phyloP scores from a whole-genome alignment of 2,888 invertebrate species.

The Steromphala cineraria region DNA sequence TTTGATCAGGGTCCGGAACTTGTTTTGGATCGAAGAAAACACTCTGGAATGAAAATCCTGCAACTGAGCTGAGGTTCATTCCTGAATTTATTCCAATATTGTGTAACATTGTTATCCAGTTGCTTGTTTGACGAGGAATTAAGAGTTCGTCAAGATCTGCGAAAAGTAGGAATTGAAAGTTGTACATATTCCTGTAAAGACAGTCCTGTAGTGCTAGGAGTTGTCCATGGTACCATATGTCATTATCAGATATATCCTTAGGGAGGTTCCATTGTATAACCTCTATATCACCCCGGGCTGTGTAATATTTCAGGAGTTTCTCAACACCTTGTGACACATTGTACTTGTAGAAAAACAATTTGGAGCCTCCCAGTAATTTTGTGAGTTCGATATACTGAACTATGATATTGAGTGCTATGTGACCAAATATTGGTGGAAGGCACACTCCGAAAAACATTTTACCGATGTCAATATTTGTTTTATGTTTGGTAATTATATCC shows the following conservation, averaged over 20 bases:
- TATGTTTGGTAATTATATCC: neutral
- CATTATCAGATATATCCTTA: constrained; percentile 34
- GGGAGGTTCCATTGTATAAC: constrained; percentile 67
- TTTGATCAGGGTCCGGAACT: constrained; percentile 39
- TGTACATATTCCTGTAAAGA: constrained; percentile 68
- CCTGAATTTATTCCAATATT: constrained; percentile 29
- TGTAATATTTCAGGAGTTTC: constrained; percentile 59
- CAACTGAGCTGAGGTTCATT: constrained; percentile 4
- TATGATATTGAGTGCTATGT: constrained; percentile 59
- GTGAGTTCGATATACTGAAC: constrained; percentile 71
- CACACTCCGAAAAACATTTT: constrained; percentile 61
- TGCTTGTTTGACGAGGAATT: constrained; percentile 55
- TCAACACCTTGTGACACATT: constrained; percentile 50
- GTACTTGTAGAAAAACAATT: constrained; percentile 66
- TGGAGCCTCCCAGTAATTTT: constrained; percentile 62
- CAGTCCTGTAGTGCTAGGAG: constrained; percentile 73
- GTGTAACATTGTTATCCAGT: constrained; percentile 50
- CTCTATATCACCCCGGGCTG: constrained; percentile 49
- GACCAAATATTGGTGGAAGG: constrained; percentile 71
- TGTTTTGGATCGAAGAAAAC: constrained; percentile 61
- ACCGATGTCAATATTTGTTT: neutral
- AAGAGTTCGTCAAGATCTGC: constrained; percentile 73
- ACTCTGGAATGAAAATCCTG: constrained; percentile 64
- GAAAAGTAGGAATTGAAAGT: constrained; percentile 65
- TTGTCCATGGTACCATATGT: constrained; percentile 73